phyloP scores from a whole-genome alignment of 1,140 invertebrate species.

The Drosophila pallidifrons region DNA sequence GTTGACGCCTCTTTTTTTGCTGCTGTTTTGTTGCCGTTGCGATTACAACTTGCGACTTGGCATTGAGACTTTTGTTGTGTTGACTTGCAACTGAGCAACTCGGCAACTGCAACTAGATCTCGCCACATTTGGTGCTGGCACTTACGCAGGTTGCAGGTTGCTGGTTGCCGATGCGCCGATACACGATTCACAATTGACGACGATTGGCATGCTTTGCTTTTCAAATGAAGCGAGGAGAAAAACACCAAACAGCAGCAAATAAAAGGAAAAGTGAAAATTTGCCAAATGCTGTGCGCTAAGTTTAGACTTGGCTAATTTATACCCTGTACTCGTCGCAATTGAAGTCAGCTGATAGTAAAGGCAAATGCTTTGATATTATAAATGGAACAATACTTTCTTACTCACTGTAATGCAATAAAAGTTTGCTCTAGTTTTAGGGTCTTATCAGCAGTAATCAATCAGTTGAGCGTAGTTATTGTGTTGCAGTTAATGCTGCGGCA shows the following conservation, averaged over 20 bases:
- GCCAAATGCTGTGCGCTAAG: slow-evolving; percentile 50
- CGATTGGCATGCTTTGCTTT: slow-evolving; percentile 40
- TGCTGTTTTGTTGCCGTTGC: neutral
- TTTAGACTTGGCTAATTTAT: slow-evolving; percentile 12
- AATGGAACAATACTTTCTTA: neutral
- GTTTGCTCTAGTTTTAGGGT: neutral
- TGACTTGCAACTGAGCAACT: slow-evolving; percentile 11
- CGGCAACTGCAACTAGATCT: slow-evolving; percentile 36
- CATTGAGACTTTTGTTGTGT: slow-evolving; percentile 16
- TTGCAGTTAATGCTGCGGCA: slow-evolving; percentile 1
- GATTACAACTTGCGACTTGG: slow-evolving; percentile 27
- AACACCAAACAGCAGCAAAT: slow-evolving; percentile 27
- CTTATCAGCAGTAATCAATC: slow-evolving; percentile 2
- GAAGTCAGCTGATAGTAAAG: neutral
- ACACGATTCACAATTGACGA: too few species aligned
- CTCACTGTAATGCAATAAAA: neutral
- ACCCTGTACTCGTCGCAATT: slow-evolving; percentile 37
- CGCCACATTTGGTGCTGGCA: slow-evolving; percentile 42
- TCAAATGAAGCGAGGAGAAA: slow-evolving; percentile 27
- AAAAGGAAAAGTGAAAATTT: slow-evolving; percentile 78
- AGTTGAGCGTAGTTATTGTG: neutral
- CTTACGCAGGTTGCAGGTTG: slow-evolving; percentile 18
- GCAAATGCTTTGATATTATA: too few species aligned
- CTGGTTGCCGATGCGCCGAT: slow-evolving; percentile 1
- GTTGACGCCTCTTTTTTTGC: slow-evolving; percentile 25